phyloP scores from a whole-genome alignment of 2,888 invertebrate species.

The Drosophila infuscata region DNA sequence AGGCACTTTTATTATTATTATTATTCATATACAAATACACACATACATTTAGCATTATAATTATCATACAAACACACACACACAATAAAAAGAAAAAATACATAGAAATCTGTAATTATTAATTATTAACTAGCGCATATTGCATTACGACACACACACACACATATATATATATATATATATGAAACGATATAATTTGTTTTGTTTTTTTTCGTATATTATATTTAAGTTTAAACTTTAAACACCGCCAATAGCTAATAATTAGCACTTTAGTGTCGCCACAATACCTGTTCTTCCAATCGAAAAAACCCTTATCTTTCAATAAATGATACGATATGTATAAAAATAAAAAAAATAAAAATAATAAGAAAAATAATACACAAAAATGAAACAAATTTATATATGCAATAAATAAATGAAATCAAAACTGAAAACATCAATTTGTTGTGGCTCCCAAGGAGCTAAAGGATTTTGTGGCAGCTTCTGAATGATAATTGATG shows the following conservation, averaged over 20 bases:
- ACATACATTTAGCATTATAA: conserved; percentile 43
- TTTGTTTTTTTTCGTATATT: conserved; percentile 57
- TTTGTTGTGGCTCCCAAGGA: neutral
- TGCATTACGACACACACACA: conserved; percentile 33
- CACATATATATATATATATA: conserved; percentile 23
- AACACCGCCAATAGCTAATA: conserved; percentile 81
- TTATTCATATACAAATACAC: conserved; percentile 30
- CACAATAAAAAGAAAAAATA: conserved; percentile 17
- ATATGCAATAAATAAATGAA: conserved; percentile 79
- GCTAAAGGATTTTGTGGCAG: neutral
- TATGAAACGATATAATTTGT: conserved; percentile 39
- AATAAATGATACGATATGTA: conserved; percentile 49
- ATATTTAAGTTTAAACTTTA: conserved; percentile 73
- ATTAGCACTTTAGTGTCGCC: conserved; percentile 80
- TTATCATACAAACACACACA: conserved; percentile 25
- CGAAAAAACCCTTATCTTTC: conserved; percentile 70
- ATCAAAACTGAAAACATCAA: conserved; percentile 46
- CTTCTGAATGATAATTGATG: neutral
- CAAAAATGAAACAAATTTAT: conserved; percentile 71
- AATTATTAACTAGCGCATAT: conserved; percentile 61
- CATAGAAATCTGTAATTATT: conserved; percentile 53
- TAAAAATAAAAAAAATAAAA: conserved; percentile 16
- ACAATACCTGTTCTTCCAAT: conserved; percentile 80
- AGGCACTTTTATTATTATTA: conserved; percentile 63
- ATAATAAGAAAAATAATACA: conserved; percentile 20